A percentile compares a stretch with the other conserved stretches of the same genome.
phyloP scores from a whole-genome alignment of 2,888 invertebrate genomes.

The Bugulina stolonifera region DNA sequence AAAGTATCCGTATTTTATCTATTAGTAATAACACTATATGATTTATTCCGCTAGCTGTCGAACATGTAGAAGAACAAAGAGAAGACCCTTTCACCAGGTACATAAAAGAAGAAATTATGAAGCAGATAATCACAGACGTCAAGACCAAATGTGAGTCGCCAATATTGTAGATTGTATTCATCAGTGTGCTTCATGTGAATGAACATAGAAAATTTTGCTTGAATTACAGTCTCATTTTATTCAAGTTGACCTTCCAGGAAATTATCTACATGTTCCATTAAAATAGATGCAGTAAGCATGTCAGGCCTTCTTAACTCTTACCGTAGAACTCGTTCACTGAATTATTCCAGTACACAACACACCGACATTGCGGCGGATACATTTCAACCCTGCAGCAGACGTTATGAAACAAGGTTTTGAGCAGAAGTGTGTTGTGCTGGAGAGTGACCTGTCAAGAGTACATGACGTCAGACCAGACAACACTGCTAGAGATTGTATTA shows the following conservation, averaged over 20 bases:
- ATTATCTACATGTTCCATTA: no score
- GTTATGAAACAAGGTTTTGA: conserved; percentile 1
- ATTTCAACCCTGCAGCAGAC: background rate
- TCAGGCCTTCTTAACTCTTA: no score
- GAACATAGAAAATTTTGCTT: no score
- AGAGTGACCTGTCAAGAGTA: background rate
- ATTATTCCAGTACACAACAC: background rate
- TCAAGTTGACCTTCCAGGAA: no score
- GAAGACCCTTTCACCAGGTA: conserved; percentile 1
- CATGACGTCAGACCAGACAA: background rate
- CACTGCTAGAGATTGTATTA: background rate
- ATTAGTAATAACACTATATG: no score
- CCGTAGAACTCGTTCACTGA: no score
- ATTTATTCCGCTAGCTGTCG: background rate
- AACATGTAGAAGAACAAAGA: background rate
- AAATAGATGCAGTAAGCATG: no score
- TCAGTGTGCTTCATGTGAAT: no score
- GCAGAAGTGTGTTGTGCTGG: conserved; percentile 1
- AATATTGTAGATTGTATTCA: no score
- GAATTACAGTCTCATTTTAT: no score
- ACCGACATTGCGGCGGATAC: background rate
- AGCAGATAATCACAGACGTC: background rate
- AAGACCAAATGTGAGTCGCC: background rate
- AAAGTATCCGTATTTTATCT: no score
- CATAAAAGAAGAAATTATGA: background rate